These are phyloP conservation scores for Liolophura sinensis DNA, from an alignment of 1,140 invertebrate genomes.

Conservation along the genomic window DNA sequence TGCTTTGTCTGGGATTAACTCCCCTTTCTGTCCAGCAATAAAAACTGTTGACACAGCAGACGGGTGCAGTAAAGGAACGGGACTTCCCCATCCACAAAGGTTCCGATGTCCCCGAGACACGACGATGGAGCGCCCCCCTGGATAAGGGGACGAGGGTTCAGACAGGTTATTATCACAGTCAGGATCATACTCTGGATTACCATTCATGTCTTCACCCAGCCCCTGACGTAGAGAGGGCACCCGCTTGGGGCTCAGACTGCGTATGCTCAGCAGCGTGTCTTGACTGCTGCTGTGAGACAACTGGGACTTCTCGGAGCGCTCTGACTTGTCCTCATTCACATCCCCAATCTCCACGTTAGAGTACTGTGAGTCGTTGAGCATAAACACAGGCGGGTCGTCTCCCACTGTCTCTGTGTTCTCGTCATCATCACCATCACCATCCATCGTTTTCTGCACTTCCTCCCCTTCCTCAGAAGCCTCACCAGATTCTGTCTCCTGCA, in stretches of 20 bases:
- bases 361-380: slow-evolving; percentile 43
- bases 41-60: slow-evolving; percentile 74
- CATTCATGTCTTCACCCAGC: slow-evolving; percentile 50
- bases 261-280: slow-evolving; percentile 50
- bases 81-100: slow-evolving; percentile 60
- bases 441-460: background rate
- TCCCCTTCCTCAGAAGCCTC: slow-evolving; percentile 2
- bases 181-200: slow-evolving; percentile 39
- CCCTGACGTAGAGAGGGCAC: slow-evolving; percentile 12
- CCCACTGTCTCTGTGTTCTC: background rate
- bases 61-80: slow-evolving; percentile 76
- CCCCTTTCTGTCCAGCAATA: slow-evolving; percentile 70
- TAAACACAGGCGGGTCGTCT: slow-evolving; percentile 20
- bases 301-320: slow-evolving; percentile 40
- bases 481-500: background rate
- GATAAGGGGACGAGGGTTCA: slow-evolving; percentile 1
- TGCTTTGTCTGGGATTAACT: slow-evolving; percentile 68
- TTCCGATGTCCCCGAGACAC: slow-evolving; percentile 21
- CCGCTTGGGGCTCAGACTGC: slow-evolving; percentile 42
- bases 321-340: slow-evolving; percentile 47
- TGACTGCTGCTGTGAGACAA: slow-evolving; percentile 42
- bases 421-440: slow-evolving; percentile 12
- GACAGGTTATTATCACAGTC: background rate
- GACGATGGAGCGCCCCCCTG: background rate
- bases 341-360: slow-evolving; percentile 53